Conservation (phyloP, 2,797 vertebrate genomes). For the Anabacerthia variegaticeps region DNA sequence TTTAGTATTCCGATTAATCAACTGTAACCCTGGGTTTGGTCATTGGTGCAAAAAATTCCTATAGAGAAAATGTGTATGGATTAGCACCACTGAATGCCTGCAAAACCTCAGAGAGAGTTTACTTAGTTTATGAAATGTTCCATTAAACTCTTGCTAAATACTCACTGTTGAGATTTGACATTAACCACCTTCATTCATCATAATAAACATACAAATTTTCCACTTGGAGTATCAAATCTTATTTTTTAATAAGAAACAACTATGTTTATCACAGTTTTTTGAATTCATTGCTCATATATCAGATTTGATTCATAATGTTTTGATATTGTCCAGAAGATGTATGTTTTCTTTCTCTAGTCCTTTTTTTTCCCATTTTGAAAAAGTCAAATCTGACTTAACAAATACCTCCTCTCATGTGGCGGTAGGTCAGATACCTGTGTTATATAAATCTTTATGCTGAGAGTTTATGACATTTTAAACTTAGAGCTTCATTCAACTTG, state of each 20-base stretch:
- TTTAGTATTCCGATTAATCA: not conserved
- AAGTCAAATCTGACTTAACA: slow-evolving; percentile 88
- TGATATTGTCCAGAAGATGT: slow-evolving; percentile 88
- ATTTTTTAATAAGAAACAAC: slow-evolving; percentile 76
- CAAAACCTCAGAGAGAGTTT: slow-evolving; percentile 11
- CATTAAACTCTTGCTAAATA: slow-evolving; percentile 44
- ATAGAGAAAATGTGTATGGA: not conserved
- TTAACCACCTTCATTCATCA: slow-evolving; percentile 64
- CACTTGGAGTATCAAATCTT: slow-evolving; percentile 63
- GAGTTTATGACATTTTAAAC: slow-evolving; percentile 82
- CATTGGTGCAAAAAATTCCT: not conserved
- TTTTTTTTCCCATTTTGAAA: slow-evolving; percentile 71
- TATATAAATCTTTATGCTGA: slow-evolving; percentile 82
- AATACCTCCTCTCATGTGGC: slow-evolving; percentile 80
- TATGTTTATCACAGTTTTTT: slow-evolving; percentile 73
- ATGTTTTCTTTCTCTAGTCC: slow-evolving; percentile 84
- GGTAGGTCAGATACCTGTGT: slow-evolving; percentile 86
- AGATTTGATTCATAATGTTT: slow-evolving; percentile 76
- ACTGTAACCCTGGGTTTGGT: not conserved
- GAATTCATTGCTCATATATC: slow-evolving; percentile 77
- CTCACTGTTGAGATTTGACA: slow-evolving; percentile 57
- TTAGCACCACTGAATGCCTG: not conserved
- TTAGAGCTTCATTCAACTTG: slow-evolving; percentile 82
- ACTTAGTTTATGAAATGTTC: slow-evolving; percentile 54
- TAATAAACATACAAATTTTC: slow-evolving; percentile 68